Conservation (phyloP, 2,113 vertebrate species). For the Orthonyx spaldingii region DNA sequence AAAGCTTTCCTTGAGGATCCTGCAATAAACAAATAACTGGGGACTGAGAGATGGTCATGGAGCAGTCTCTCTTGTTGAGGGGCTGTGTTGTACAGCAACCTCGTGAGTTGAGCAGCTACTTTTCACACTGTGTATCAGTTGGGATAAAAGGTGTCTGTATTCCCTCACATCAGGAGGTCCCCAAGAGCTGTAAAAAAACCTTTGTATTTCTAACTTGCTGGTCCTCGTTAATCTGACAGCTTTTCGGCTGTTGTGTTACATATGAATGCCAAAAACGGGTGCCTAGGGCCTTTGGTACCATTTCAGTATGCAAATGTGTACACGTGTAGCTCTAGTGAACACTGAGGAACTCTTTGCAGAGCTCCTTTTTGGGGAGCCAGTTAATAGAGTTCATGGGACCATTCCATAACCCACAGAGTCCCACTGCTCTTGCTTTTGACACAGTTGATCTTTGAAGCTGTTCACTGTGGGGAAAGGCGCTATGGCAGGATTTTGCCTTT, state of each 20-base stretch:
- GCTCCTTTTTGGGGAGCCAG: neutral
- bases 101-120: neutral
- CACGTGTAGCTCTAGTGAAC: neutral
- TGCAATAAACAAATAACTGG: neutral
- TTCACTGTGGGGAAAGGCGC: neutral
- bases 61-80: neutral
- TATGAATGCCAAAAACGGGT: rapidly evolving
- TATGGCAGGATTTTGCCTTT: neutral
- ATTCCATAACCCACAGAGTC: neutral
- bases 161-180: neutral
- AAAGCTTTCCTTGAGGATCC: neutral
- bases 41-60: neutral
- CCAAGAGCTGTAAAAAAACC: neutral
- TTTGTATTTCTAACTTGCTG: neutral
- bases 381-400: neutral
- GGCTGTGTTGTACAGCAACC: neutral
- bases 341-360: neutral
- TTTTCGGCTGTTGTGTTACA: neutral
- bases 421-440: neutral
- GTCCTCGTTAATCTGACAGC: neutral
- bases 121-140: neutral
- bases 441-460: neutral
- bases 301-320: neutral
- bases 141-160: neutral
- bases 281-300: neutral